Conservation (phyloP, 1,140 invertebrate genomes). For the Zaprionus tsacasi region DNA sequence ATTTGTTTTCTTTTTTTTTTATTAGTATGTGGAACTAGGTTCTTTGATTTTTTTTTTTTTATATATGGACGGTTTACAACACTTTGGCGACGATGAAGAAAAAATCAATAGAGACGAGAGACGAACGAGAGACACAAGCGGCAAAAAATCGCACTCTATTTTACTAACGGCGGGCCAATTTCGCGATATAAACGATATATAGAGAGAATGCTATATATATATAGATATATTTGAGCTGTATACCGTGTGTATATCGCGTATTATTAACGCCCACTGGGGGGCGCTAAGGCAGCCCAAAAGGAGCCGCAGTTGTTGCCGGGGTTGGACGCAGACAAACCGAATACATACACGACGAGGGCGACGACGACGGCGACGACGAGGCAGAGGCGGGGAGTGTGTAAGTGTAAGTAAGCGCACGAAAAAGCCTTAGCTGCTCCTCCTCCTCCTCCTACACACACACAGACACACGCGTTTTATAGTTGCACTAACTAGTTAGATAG, state of each 20-base stretch:
- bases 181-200: conserved; percentile 48
- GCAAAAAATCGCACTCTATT: conserved; percentile 10
- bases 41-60: conserved; percentile 20
- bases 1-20: conserved; percentile 29
- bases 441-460: conserved; percentile 6
- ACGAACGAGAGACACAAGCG: conserved; percentile 4
- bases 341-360: conserved; percentile 50
- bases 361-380: conserved; percentile 36
- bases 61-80: conserved; percentile 71
- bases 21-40: conserved; percentile 46
- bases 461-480: background rate
- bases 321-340: conserved; percentile 56
- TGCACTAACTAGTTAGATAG: conserved; percentile 13
- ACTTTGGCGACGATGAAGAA: conserved; percentile 62
- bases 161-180: conserved; percentile 34
- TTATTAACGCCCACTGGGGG: conserved; percentile 37
- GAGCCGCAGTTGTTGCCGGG: conserved; percentile 39
- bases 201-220: conserved; percentile 13
- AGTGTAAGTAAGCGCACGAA: conserved; percentile 11
- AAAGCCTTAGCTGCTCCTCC: background rate
- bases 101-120: conserved; percentile 54
- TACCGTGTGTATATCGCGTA: conserved; percentile 4
- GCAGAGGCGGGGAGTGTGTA: conserved; percentile 19
- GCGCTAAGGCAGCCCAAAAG: background rate
- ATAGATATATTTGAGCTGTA: background rate